These are phyloP conservation scores for Lymantria monacha DNA, from an alignment of 2,888 invertebrate genomes.

Conservation along the genomic window DNA sequence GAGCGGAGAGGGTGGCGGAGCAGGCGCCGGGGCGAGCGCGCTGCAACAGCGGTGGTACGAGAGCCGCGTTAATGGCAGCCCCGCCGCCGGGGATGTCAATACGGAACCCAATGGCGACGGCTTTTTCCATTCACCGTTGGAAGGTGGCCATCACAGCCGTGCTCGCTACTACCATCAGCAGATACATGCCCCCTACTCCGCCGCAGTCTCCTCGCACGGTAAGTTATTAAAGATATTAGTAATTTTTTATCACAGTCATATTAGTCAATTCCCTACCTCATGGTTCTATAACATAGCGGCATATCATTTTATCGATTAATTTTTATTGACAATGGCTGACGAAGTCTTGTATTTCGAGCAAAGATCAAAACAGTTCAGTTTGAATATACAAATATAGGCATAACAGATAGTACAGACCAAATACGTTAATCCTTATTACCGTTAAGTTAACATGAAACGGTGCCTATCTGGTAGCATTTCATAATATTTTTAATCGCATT, in stretches of 20 bases:
- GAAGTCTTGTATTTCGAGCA: too few relatives aligned
- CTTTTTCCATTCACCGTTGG: conserved; percentile 81
- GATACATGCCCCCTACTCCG: conserved; percentile 81
- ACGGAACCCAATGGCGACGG: conserved; percentile 78
- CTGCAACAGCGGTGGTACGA: conserved; percentile 82
- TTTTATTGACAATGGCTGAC: too few relatives aligned
- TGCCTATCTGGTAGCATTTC: neutral
- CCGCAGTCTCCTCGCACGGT: conserved; percentile 80
- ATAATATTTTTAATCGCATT: conserved; percentile 6
- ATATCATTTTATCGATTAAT: too few relatives aligned
- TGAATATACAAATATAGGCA: too few relatives aligned
- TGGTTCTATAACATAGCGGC: too few relatives aligned
- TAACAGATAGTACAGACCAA: too few relatives aligned
- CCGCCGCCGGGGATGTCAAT: conserved; percentile 72
- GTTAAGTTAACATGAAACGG: too few relatives aligned
- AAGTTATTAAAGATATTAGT: conserved; percentile 32
- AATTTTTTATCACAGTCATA: too few relatives aligned
- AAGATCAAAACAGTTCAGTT: too few relatives aligned
- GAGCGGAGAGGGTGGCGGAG: conserved; percentile 73
- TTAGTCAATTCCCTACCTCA: too few relatives aligned
- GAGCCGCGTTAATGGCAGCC: conserved; percentile 79
- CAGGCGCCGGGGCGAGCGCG: conserved; percentile 66
- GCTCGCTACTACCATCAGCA: conserved; percentile 82
- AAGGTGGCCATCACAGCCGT: conserved; percentile 79
- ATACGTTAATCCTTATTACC: too few relatives aligned